Base-by-base conservation (phyloP, 1,140 invertebrate genomes). In the Diuraphis noxia region DNA sequence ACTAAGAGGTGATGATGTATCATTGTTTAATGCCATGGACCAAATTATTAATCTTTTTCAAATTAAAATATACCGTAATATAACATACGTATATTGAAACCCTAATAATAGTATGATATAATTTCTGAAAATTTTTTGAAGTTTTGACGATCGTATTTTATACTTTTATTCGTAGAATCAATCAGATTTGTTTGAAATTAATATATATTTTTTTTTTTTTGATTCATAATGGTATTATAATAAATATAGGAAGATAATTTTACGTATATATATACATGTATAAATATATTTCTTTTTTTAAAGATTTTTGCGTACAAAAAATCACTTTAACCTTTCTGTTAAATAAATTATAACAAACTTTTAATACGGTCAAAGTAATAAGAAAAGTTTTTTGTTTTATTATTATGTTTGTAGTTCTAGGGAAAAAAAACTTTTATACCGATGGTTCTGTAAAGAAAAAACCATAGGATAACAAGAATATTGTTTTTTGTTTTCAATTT, bases 341-440 rank as follows among this genome's bases (percentile, higher is more conserved):
- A 63, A 88, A 88, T 88, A 88, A 88, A 88, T 88, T 88, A 88
- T 88, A 72, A 72, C 52, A 34, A 88, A 88, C 52, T 88, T 88
- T 88, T 88, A 63, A 88, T 88, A 46, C 56, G 87, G 25, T 88
- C 87, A 88, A 72, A 40, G 87, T 63, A 63, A 63, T 72, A 88
- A 88, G 87, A 56, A 88, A 88, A 88, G 87, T 88, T 88, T 88
- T 72, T 72, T 82, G 87, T 88, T 88, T 88, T 88, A 88, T 88
- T 88, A 88, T 88, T 88, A 41, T 72, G 38, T 72, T 56, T 72
- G 38, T 40, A 63, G 87, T 63, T 88, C 36, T 63, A 46, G 30
- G 34, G 52, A 41, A 88, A 63, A n/a, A 88, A 88, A 72, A 88
- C 52, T 72, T 88, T 88, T 72, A 88, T 43, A 88, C 86, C 9